A percentile compares a stretch with the other conserved stretches of the same genome.
Conservation (phyloP, 2,113 vertebrate species). For the Oophaga pumilio region DNA sequence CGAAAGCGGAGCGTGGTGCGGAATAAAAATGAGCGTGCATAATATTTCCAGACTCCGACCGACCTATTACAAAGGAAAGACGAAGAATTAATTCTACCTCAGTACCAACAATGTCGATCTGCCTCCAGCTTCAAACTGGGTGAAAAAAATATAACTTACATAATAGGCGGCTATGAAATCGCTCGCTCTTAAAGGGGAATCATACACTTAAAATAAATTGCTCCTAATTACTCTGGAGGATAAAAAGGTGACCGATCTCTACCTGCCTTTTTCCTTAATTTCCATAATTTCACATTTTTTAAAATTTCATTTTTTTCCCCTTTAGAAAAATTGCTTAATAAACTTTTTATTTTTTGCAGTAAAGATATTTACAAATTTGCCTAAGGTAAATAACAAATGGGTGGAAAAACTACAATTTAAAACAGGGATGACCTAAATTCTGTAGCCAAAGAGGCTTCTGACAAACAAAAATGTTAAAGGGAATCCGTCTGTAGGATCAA, state of each 20-base stretch:
- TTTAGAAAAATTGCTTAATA: neutral
- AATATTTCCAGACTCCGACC: neutral
- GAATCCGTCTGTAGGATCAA: too few relatives aligned
- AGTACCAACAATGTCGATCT: neutral
- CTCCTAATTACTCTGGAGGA: neutral
- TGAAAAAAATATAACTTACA: neutral
- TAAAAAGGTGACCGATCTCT: neutral
- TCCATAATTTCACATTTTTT: neutral
- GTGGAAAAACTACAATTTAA: neutral
- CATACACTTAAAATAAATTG: constrained; percentile 22
- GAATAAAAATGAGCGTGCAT: constrained; percentile 57
- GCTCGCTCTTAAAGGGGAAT: constrained; percentile 34
- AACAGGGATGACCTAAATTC: too few relatives aligned
- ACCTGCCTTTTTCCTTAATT: neutral
- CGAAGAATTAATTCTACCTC: constrained; percentile 48
- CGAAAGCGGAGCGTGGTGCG: constrained; percentile 9
- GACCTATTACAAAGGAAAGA: neutral
- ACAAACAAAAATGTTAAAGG: too few relatives aligned
- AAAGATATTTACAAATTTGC: neutral
- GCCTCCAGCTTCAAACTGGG: constrained; percentile 2
- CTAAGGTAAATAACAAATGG: neutral
- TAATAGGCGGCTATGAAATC: neutral
- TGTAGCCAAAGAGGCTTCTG: neutral
- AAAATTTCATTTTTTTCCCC: neutral
- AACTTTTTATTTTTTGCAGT: neutral